These are phyloP conservation scores for Scotopteryx bipunctaria DNA, from an alignment of 2,888 invertebrate species.

Conservation along the genomic window DNA sequence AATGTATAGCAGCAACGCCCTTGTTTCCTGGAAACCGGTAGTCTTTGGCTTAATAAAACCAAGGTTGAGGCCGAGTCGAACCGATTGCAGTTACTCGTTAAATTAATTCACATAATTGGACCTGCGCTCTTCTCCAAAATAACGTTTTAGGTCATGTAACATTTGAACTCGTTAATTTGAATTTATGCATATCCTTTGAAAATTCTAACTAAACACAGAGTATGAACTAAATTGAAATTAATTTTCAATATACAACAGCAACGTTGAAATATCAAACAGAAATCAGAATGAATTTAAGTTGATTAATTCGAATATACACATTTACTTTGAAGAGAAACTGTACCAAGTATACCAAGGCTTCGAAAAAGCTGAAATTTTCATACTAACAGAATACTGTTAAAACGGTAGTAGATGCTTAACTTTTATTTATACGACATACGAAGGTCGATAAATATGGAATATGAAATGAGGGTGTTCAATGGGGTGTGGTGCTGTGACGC, in stretches of 20 bases:
- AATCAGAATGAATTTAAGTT: too few relatives aligned
- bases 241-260: too few relatives aligned
- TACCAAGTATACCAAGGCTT: too few relatives aligned
- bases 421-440: conserved; percentile 36
- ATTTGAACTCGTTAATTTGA: conserved; percentile 12
- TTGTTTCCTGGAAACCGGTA: conserved; percentile 31
- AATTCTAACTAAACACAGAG: neutral
- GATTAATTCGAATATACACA: too few relatives aligned
- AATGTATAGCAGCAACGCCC: conserved; percentile 25
- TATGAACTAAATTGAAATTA: too few relatives aligned
- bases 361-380: conserved; percentile 1
- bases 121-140: conserved; percentile 31
- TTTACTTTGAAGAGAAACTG: too few relatives aligned
- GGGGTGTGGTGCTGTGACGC: conserved; percentile 44
- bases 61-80: conserved; percentile 30
- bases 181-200: too few relatives aligned
- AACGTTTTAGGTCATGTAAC: conserved; percentile 13
- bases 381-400: conserved; percentile 30
- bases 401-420: conserved; percentile 18
- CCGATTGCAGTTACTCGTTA: conserved; percentile 21
- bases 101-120: conserved; percentile 33
- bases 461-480: conserved; percentile 45
- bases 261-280: too few relatives aligned
- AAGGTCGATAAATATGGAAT: conserved; percentile 54
- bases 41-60: conserved; percentile 30